Base-by-base conservation (phyloP, 2,888 invertebrate species). In the Baronia brevicornis region DNA sequence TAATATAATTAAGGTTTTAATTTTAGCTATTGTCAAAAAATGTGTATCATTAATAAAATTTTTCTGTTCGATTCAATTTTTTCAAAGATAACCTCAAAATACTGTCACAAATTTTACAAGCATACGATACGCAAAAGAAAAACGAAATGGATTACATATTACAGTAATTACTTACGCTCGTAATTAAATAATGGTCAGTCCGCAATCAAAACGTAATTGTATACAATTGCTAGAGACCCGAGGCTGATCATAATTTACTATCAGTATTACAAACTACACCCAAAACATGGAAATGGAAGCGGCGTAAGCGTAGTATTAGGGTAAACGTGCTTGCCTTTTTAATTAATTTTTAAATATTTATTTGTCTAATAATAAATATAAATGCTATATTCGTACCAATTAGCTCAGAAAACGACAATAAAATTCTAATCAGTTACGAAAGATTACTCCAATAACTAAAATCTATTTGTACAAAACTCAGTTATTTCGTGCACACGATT, bases 191-290 rank as follows among this genome's bases (percentile, higher is more conserved):
- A 58, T 65, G 60, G 62, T 68, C 67, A 66, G 61, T 60, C 52
- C 60, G 57, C 60, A 72, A 69, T 73, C 65, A 64, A 72, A 66
- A 58, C 60, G 58, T 73, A 65, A 70, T 70, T 60, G 62, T 60
- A 54, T 56, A 54, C 55, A 58, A 66, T 66, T 51, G 54, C 55
- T 51, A 54, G 47, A 60, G 51, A 57, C 65, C 66, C 46, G 62
- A 38, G 69, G 59, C 59, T 35, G 60, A 8, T 48, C 40, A 57
- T 61, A 56, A 61, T 62, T 70, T 69, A 66, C 67, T 67, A 67
- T 62, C 49, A 54, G 47, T 53, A 58, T 52, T 54, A 60, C 51
- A 50, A 58, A 54, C n/a, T n/a, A n/a, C 20, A 14, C 5, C 25
- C 28, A 53, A 56, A 53, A 62, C 57, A 42, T 41, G 36, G 44